Evolutionary conservation across 1,140 invertebrate genomes (phyloP).

Genomic region (Palaemon carinicauda): DNA sequence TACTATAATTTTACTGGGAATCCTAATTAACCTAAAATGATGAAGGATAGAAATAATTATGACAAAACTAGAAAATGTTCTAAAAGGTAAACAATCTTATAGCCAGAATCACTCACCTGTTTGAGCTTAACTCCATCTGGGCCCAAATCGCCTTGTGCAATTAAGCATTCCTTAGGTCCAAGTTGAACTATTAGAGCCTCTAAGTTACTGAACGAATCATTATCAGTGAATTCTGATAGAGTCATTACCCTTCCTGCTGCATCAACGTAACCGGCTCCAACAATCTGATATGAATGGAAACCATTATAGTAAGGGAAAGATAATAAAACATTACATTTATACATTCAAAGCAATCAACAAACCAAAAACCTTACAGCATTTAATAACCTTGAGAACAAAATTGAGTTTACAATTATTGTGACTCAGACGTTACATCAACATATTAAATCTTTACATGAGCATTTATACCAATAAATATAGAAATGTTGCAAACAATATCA

Average conservation of each 20-base stretch:
- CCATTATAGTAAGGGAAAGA: too few relatives aligned
- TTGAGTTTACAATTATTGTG: too few relatives aligned
- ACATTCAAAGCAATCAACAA: too few relatives aligned
- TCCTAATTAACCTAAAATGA: too few relatives aligned
- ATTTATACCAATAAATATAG: too few relatives aligned
- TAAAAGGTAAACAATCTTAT: not conserved
- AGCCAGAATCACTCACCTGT: slow-evolving; percentile 16
- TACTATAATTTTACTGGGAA: too few relatives aligned
- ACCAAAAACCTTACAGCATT: too few relatives aligned
- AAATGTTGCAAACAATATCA: not conserved
- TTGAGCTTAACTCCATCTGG: slow-evolving; percentile 61
- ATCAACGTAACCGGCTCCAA: slow-evolving; percentile 82
- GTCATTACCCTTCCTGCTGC: slow-evolving; percentile 76
- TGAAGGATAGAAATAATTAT: too few relatives aligned
- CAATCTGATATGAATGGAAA: slow-evolving; percentile 65
- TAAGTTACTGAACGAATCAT: slow-evolving; percentile 85
- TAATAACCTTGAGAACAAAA: too few relatives aligned
- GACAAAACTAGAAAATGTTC: not conserved
- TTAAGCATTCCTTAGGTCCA: slow-evolving; percentile 81
- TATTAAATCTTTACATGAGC: too few relatives aligned
- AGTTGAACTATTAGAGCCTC: slow-evolving; percentile 89
- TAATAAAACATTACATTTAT: too few relatives aligned
- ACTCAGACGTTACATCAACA: too few relatives aligned
- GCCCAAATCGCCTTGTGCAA: slow-evolving; percentile 61
- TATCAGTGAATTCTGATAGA: slow-evolving; percentile 86